Percentiles rank a stretch among this genome's conserved stretches.
Conservation (phyloP, 2,113 vertebrate species). For the Glaucomys volans region DNA sequence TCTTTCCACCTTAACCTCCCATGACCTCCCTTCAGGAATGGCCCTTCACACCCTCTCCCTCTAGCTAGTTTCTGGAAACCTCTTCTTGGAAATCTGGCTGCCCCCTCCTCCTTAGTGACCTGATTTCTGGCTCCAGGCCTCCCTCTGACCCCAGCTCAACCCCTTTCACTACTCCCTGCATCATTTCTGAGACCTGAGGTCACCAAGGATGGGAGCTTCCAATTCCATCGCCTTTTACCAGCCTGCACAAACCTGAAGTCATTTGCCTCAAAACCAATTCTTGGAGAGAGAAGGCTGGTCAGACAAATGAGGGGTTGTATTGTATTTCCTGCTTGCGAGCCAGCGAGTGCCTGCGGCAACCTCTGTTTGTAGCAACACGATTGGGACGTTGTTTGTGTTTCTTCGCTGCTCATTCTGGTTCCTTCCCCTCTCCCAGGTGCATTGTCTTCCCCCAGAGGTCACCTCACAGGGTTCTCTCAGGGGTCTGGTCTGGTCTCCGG, state of each 20-base stretch:
- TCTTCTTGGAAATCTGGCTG: conserved; percentile 12
- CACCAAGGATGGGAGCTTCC: background rate
- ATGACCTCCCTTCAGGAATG: background rate
- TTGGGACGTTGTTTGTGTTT: background rate
- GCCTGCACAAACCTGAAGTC: conserved; percentile 52
- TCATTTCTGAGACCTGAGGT: conserved; percentile 55
- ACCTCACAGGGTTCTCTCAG: conserved; percentile 75
- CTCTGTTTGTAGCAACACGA: conserved; percentile 73
- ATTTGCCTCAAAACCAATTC: conserved; percentile 66
- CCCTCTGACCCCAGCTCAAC: conserved; percentile 60
- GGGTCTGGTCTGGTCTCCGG: conserved; percentile 14
- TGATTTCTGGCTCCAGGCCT: conserved; percentile 69
- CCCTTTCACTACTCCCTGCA: conserved; percentile 55
- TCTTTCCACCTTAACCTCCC: background rate
- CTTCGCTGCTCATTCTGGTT: conserved; percentile 41
- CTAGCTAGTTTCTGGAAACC: conserved; percentile 11
- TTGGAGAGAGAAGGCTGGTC: conserved; percentile 62
- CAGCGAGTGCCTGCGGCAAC: conserved; percentile 59
- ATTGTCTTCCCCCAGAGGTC: conserved; percentile 72
- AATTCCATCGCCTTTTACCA: conserved; percentile 56
- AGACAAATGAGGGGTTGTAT: conserved; percentile 63
- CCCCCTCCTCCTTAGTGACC: conserved; percentile 47
- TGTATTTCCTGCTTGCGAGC: conserved; percentile 63
- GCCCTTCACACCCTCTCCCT: background rate
- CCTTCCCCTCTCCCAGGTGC: conserved; percentile 54